Base-by-base conservation (phyloP, 2,888 invertebrate species). In the Crioceris asparagi region DNA sequence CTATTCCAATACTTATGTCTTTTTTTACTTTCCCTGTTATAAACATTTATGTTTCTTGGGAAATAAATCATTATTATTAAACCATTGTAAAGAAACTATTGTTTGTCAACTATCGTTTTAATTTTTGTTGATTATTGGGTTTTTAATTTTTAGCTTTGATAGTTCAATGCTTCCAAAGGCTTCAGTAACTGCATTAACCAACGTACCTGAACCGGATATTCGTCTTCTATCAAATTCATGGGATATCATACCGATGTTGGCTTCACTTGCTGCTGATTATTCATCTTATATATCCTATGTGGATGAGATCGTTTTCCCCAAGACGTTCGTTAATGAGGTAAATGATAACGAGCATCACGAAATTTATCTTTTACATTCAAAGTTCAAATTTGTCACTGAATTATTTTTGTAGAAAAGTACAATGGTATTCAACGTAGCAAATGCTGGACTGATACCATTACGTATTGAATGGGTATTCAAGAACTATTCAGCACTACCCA, bases 251-350 rank as follows among this genome's bases (percentile, higher is more conserved):
- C 29, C 29, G n/a, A 39, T 41, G 10, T 19, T 33, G 5, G 3
- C 29, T 7, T 36, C 36, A 2, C 30, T 36, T 6, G 35, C 33
- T 4, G n/a, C n/a, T n/a, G 71, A 71, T 48, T 74, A 71, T 45
- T 64, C 71, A 0, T 65, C 65, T 48, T 77, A 70, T 45, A 42
- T 44, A 1, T 70, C 69, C 44, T 50, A 59, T 2, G 52, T 69
- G n/a, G 46, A 57, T 3, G 63, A 69, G 30, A 65, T 69, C 14
- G 32, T 51, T 31, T 64, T 77, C 40, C 59, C 58, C 3, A 73
- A 77, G 45, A 76, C 75, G 0, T 70, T 72, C 45, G 69, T 77
- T 51, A 74, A 64, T 38, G 64, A 68, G 57, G 69, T 69, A 49
- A 40, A 38, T 34, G 15, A 32, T n/a, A 33, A 31, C 4, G 19